Conservation (phyloP, 2,113 vertebrate species). For the Morone saxatilis region DNA sequence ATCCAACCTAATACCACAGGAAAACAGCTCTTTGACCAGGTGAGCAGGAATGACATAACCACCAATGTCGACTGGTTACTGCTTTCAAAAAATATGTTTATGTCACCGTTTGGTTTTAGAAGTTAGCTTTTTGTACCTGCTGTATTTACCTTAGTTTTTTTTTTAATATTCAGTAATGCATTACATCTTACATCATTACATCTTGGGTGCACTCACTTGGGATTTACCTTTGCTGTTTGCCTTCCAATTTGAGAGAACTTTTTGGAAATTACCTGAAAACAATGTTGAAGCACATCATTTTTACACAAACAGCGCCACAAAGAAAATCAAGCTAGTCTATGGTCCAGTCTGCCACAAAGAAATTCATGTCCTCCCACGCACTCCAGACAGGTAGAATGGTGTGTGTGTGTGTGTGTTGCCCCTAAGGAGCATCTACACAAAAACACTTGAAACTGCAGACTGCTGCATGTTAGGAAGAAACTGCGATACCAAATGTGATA, state of each 20-base stretch:
- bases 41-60: slow-evolving; percentile 54
- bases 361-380: not conserved
- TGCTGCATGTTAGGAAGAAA: too few relatives aligned
- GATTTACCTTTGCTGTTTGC: too few relatives aligned
- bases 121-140: not conserved
- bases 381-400: too few relatives aligned
- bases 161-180: not conserved
- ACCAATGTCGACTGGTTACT: not conserved
- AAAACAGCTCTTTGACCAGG: slow-evolving; percentile 98
- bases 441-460: too few relatives aligned
- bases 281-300: too few relatives aligned
- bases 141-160: not conserved
- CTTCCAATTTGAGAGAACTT: too few relatives aligned
- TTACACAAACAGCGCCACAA: too few relatives aligned
- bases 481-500: not conserved
- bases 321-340: not conserved
- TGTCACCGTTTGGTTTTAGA: not conserved
- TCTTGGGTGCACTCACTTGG: not conserved
- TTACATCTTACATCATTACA: too few relatives aligned
- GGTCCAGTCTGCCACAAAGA: not conserved
- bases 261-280: too few relatives aligned
- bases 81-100: not conserved
- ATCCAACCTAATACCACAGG: slow-evolving; percentile 98
- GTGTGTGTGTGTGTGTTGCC: too few relatives aligned
- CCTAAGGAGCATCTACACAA: too few relatives aligned